These are phyloP conservation scores for Cecropterus lyciades DNA, from an alignment of 1,140 invertebrate genomes.

Conservation along the genomic window DNA sequence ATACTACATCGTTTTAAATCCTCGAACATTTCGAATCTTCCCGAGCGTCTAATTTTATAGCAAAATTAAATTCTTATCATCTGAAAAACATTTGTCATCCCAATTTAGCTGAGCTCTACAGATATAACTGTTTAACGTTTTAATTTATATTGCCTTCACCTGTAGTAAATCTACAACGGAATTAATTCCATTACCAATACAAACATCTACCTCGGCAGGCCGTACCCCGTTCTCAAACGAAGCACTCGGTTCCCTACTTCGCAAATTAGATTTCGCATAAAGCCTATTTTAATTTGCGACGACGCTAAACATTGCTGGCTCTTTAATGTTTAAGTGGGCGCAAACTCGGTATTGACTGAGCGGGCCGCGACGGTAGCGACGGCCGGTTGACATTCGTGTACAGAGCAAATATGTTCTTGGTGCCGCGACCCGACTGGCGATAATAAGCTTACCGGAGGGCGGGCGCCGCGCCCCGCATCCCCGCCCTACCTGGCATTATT, in stretches of 20 bases:
- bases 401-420: conserved; percentile 75
- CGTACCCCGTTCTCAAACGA: conserved; percentile 65
- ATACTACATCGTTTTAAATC: too few species aligned
- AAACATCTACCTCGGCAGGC: conserved; percentile 67
- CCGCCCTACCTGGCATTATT: conserved; percentile 64
- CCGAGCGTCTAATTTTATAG: too few species aligned
- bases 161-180: conserved; percentile 62
- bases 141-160: conserved; percentile 38
- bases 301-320: conserved; percentile 75
- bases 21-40: too few species aligned
- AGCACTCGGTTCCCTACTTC: conserved; percentile 70
- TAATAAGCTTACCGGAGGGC: conserved; percentile 76
- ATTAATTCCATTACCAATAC: conserved; percentile 79
- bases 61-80: too few species aligned
- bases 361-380: conserved; percentile 49
- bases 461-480: conserved; percentile 52
- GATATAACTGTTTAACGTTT: conserved; percentile 28
- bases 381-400: conserved; percentile 68
- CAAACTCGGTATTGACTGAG: conserved; percentile 68
- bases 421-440: conserved; percentile 53
- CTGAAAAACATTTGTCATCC: not conserved
- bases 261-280: conserved; percentile 83
- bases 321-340: conserved; percentile 80
- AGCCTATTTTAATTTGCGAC: conserved; percentile 83
- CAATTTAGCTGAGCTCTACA: not conserved